Evolutionary conservation across 1,140 invertebrate species (phyloP).

Genomic region (Drosophila azteca): DNA sequence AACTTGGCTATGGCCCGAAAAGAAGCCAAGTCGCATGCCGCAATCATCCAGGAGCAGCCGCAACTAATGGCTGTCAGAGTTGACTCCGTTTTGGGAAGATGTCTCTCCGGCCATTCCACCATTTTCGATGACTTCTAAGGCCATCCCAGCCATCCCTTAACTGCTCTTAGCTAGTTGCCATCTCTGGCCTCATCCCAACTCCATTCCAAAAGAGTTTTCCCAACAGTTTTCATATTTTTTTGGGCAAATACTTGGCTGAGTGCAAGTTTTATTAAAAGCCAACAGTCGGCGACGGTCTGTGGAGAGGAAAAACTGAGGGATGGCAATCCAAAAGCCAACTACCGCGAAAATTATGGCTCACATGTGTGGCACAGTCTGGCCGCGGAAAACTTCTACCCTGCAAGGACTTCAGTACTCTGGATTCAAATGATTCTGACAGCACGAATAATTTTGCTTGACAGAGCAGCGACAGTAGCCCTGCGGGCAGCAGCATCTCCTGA

Average conservation of each 20-base stretch:
- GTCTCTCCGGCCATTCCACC: too few species aligned
- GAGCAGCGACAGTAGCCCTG: constrained; percentile 37
- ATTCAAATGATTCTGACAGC: constrained; percentile 32
- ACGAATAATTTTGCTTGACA: constrained; percentile 5
- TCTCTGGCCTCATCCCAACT: too few species aligned
- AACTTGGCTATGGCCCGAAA: constrained; percentile 38
- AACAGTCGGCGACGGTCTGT: constrained; percentile 69
- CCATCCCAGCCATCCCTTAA: not conserved
- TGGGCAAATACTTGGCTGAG: constrained; percentile 34
- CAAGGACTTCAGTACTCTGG: not conserved
- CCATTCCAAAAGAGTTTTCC: too few species aligned
- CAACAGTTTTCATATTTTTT: constrained; percentile 15
- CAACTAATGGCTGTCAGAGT: constrained; percentile 73
- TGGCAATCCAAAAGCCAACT: constrained; percentile 45
- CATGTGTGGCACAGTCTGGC: constrained; percentile 63
- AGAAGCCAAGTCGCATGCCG: constrained; percentile 60
- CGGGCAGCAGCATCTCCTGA: constrained; percentile 38
- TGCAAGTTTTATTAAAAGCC: constrained; percentile 79
- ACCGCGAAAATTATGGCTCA: constrained; percentile 66
- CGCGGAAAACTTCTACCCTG: constrained; percentile 36
- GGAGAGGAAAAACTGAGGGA: constrained; percentile 14
- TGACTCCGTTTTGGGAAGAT: constrained; percentile 25
- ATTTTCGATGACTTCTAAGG: constrained; percentile 19
- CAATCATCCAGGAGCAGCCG: constrained; percentile 48
- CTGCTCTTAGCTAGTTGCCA: too few species aligned